Percentiles rank a stretch among this genome's conserved stretches.
phyloP scores from a whole-genome alignment of 2,888 invertebrate genomes.

The Tetragonisca angustula region DNA sequence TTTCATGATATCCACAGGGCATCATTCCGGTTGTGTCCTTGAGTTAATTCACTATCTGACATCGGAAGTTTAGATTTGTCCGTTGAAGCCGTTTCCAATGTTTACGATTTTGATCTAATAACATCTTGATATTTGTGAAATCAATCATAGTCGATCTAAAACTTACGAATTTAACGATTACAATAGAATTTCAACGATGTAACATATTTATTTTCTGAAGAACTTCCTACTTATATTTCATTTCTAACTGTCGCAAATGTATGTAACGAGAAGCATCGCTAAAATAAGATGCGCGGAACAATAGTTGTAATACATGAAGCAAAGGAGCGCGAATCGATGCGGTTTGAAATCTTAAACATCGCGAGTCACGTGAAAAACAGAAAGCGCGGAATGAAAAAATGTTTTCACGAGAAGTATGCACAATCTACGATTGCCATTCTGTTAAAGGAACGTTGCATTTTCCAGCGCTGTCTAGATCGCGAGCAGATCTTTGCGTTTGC shows the following conservation, averaged over 20 bases:
- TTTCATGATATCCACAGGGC: slow-evolving; percentile 33
- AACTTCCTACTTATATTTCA: not conserved
- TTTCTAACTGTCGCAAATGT: not conserved
- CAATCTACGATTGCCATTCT: slow-evolving; percentile 32
- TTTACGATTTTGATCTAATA: slow-evolving; percentile 42
- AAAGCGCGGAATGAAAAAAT: slow-evolving; percentile 32
- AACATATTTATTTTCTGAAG: not conserved
- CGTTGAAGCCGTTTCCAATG: slow-evolving; percentile 37
- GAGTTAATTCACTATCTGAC: slow-evolving; percentile 41
- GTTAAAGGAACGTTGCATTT: slow-evolving; percentile 41
- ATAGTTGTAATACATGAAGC: not conserved
- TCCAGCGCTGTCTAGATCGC: slow-evolving; percentile 30
- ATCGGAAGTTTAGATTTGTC: slow-evolving; percentile 41
- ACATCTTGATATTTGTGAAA: not conserved
- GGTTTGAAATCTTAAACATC: slow-evolving; percentile 24
- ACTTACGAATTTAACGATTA: not conserved
- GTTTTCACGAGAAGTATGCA: slow-evolving; percentile 27
- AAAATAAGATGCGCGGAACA: not conserved
- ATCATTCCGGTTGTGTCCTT: slow-evolving; percentile 58
- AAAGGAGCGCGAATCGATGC: slow-evolving; percentile 38
- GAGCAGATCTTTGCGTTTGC: slow-evolving; percentile 53
- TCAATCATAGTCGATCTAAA: not conserved
- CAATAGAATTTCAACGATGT: not conserved
- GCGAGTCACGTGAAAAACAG: slow-evolving; percentile 24
- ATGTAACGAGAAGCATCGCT: not conserved